Evolutionary conservation across 2,888 invertebrate genomes (phyloP).

Genomic region (Sinhomidia bicolor): DNA sequence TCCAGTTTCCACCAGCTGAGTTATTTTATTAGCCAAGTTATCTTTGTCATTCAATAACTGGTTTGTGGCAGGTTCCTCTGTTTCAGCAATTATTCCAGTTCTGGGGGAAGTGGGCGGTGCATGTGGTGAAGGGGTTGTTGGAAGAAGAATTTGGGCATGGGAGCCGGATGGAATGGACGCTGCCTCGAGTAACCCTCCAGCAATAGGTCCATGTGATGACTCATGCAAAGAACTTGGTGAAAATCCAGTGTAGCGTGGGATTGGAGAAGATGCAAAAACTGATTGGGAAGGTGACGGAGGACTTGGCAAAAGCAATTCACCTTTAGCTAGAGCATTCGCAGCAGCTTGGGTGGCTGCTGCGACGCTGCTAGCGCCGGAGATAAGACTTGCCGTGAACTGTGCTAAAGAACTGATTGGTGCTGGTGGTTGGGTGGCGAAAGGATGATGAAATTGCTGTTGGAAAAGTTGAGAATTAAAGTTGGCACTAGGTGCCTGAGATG

Average conservation of each 20-base stretch:
- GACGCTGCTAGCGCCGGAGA: conserved; percentile 5
- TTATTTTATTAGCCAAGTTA: conserved; percentile 33
- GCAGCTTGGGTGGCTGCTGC: conserved; percentile 8
- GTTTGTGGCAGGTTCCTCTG: conserved; percentile 26
- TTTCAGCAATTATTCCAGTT: conserved; percentile 24
- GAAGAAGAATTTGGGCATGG: not conserved
- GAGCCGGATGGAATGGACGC: conserved; percentile 25
- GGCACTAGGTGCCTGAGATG: not conserved
- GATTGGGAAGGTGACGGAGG: not conserved
- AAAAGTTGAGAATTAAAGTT: conserved; percentile 29
- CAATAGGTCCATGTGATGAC: not conserved
- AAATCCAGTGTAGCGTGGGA: not conserved
- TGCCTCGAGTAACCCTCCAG: not conserved
- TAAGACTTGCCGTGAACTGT: conserved; percentile 8
- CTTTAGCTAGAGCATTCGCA: not conserved
- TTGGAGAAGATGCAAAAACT: not conserved
- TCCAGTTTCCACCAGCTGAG: conserved; percentile 64
- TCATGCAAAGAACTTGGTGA: not conserved
- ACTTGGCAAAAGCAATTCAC: not conserved
- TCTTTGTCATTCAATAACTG: conserved; percentile 9
- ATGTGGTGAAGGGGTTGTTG: not conserved
- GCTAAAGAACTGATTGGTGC: conserved; percentile 1
- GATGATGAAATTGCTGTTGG: conserved; percentile 53
- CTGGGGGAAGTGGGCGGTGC: not conserved
- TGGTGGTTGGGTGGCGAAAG: conserved; percentile 20